Base-by-base conservation (phyloP, 2,797 vertebrate genomes). In the Hozukius guyotensis region DNA sequence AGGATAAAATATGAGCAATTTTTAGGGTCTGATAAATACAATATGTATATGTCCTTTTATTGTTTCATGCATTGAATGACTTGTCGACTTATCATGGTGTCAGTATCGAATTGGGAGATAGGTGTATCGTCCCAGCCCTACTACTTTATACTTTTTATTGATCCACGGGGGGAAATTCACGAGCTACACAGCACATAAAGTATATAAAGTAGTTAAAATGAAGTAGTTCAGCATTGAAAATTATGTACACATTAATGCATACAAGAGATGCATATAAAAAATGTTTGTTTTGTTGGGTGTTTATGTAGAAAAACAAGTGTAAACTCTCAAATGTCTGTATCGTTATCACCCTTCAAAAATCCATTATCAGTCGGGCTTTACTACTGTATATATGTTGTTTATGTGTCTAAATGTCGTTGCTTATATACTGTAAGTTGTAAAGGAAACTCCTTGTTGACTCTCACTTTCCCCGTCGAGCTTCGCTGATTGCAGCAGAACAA, bases 401-500 rank as follows among this genome's bases (percentile, higher is more conserved):
- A 64, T 85, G 32, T 22, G 52, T 78, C 29, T 55, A 27, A 78
- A 78, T 24, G 69, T 14, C 74, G 74, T 31, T 77, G 60, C 55
- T 87, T 80, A 72, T 57, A 70, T 55, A 42, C 38, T 6, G 38
- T 42, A 72, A 32, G 29, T 53, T 59, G 69, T 42, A 69, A 79
- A 78, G 81, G 87, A 90, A 89, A 76, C 79, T 84, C 73, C 46
- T 62, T 34, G 65, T 78, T 70, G 74, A 84, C 73, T 71, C 66
- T 88, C 85, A 87, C 88, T 91, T 90, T 93, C 79, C 67, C 62
- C 16, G 61, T 64, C 6, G 29, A 55, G 82, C 57, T 25, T 82
- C 68, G 20, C 81, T 87, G 88, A 91, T 88, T 91, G 78, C 84
- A 67, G 75, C 56, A 27, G 68, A 85, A 83, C 81, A 71, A 66